Conservation (phyloP, 2,113 vertebrate species). For the Phalacrocorax brasilianus region DNA sequence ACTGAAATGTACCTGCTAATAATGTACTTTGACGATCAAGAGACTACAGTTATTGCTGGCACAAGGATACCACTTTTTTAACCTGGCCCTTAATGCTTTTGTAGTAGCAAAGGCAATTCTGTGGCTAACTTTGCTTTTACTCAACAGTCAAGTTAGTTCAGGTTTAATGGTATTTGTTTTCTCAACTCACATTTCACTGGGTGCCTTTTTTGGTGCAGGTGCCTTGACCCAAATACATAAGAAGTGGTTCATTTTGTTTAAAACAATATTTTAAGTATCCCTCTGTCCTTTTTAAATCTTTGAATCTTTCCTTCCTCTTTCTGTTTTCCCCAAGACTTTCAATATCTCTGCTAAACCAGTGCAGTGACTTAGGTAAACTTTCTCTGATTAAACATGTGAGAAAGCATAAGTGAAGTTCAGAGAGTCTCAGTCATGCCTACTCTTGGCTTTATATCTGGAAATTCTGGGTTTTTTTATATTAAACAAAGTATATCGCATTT, state of each 20-base stretch:
- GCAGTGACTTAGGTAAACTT: slow-evolving; percentile 2
- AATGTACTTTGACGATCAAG: background rate
- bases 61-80: background rate
- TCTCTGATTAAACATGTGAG: slow-evolving; percentile 63
- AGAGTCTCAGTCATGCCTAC: background rate
- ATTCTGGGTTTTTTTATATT: slow-evolving; percentile 44
- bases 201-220: background rate
- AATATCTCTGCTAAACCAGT: slow-evolving; percentile 29
- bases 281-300: background rate
- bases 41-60: background rate
- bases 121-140: background rate
- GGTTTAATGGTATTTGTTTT: background rate
- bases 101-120: background rate
- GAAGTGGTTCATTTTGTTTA: background rate
- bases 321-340: background rate
- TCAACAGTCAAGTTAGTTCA: background rate
- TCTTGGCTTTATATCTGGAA: slow-evolving; percentile 34
- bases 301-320: background rate
- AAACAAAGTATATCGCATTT: background rate
- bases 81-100: background rate
- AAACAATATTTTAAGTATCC: background rate
- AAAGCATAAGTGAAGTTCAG: slow-evolving; percentile 38
- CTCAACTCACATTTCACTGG: background rate
- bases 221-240: background rate
- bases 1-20: background rate